These are phyloP conservation scores for Pemphredon lugubris DNA, from an alignment of 2,888 invertebrate genomes.

Conservation along the genomic window DNA sequence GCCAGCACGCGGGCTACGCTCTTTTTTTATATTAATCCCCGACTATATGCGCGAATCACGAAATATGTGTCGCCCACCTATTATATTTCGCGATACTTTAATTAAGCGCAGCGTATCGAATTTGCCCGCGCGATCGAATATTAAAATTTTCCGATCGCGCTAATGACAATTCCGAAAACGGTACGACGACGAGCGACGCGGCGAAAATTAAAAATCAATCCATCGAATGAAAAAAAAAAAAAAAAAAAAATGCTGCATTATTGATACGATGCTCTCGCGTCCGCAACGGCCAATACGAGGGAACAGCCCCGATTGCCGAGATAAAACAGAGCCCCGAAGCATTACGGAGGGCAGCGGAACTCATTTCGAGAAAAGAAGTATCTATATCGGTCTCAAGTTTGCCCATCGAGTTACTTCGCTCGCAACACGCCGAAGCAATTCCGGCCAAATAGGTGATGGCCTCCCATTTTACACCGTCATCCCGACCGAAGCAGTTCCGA, in stretches of 20 bases:
- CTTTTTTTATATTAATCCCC: too few species aligned
- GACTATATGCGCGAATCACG: too few species aligned
- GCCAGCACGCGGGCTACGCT: too few species aligned
- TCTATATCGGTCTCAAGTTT: constrained; percentile 34
- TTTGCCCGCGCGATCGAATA: too few species aligned
- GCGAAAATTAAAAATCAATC: not conserved
- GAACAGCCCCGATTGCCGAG: constrained; percentile 47
- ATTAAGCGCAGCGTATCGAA: too few species aligned
- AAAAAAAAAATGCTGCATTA: constrained; percentile 12
- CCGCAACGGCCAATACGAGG: constrained; percentile 16
- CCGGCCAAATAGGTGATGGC: not conserved
- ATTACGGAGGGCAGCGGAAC: constrained; percentile 47
- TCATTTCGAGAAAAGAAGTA: constrained; percentile 55
- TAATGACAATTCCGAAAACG: not conserved
- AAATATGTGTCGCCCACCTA: too few species aligned
- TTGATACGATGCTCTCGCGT: not conserved
- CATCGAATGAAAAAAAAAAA: too few species aligned
- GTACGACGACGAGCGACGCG: not conserved
- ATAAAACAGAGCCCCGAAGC: constrained; percentile 52
- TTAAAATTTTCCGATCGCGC: not conserved
- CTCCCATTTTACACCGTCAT: not conserved
- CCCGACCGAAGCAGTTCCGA: not conserved
- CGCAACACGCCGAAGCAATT: constrained; percentile 12
- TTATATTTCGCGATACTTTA: too few species aligned
- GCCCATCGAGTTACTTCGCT: constrained; percentile 13